Evolutionary conservation across 2,113 vertebrate genomes (phyloP).

Genomic region (Phocoena phocoena): DNA sequence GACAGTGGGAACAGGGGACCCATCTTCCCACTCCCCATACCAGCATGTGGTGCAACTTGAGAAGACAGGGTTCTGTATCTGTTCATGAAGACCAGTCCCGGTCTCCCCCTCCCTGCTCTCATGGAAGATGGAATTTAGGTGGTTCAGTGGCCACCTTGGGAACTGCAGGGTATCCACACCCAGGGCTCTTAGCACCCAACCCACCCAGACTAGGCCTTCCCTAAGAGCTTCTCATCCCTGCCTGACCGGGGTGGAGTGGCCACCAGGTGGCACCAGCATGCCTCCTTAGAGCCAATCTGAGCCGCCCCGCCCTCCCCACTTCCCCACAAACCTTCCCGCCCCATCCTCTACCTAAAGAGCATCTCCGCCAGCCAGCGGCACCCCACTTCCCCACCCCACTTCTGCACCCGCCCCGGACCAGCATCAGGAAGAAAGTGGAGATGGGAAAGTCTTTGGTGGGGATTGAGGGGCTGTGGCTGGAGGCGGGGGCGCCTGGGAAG

Average conservation of each 20-base stretch:
- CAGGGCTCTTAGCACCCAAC: background rate
- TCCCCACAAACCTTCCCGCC: background rate
- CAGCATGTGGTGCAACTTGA: background rate
- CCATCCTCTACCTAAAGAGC: background rate
- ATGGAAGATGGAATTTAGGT: background rate
- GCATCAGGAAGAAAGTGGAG: background rate
- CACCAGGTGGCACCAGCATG: constrained; percentile 60
- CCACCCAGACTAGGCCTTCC: background rate
- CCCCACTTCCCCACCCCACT: background rate
- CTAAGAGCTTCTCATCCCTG: background rate
- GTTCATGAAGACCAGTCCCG: background rate
- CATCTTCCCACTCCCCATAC: background rate
- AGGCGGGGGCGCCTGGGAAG: too few species aligned
- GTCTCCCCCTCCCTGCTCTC: background rate
- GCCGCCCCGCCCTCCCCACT: fast-evolving
- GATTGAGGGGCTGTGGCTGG: background rate
- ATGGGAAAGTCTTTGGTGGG: background rate
- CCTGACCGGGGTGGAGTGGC: background rate
- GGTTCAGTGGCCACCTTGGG: background rate
- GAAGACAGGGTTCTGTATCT: background rate
- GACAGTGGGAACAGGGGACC: background rate
- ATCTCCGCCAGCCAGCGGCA: background rate
- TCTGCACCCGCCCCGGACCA: background rate
- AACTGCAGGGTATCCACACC: background rate
- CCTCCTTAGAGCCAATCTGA: background rate